Evolutionary conservation across 1,140 invertebrate species (phyloP).

Genomic region (Thaumatotibia leucotreta): DNA sequence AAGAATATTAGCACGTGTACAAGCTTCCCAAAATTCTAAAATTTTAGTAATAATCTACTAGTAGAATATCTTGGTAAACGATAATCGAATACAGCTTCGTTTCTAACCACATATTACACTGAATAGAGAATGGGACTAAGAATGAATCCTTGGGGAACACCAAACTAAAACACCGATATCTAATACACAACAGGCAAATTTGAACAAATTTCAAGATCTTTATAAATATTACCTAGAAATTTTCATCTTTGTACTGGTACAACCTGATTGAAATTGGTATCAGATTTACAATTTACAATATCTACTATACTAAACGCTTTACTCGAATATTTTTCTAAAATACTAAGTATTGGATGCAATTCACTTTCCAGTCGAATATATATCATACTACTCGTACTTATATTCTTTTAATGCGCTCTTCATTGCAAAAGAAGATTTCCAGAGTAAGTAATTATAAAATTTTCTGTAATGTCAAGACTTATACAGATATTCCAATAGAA

Average conservation of each 20-base stretch:
- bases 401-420: too few species aligned
- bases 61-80: too few species aligned
- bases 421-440: too few species aligned
- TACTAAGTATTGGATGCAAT: too few species aligned
- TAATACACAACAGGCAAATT: conserved; percentile 21
- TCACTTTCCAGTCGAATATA: too few species aligned
- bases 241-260: neutral
- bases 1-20: too few species aligned
- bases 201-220: neutral
- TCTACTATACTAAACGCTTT: neutral
- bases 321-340: neutral
- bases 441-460: too few species aligned
- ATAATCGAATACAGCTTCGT: neutral
- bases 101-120: neutral
- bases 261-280: neutral
- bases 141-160: conserved; percentile 25
- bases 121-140: conserved; percentile 18
- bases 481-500: too few species aligned
- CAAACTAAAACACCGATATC: conserved; percentile 19
- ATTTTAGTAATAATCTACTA: too few species aligned
- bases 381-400: too few species aligned
- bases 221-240: neutral
- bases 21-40: too few species aligned
- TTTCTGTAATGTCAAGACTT: too few species aligned
- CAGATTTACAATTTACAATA: neutral